Conservation (phyloP, 2,888 invertebrate genomes). For the Entomobrya multifasciata region DNA sequence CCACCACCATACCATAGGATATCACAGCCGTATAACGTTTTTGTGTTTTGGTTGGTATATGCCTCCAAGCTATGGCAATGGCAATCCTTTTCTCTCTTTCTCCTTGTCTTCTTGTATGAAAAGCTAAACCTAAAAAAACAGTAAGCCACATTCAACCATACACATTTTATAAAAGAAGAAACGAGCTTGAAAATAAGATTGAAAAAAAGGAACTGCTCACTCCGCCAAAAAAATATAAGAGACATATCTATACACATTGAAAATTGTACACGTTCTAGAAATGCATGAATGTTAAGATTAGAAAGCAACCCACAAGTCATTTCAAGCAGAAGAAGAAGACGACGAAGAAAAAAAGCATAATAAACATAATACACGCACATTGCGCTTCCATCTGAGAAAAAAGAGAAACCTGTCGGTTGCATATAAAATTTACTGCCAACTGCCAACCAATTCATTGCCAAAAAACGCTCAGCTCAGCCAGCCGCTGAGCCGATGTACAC, state of each 20-base stretch:
- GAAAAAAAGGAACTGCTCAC: slow-evolving; percentile 19
- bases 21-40: not conserved
- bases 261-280: too few relatives aligned
- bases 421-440: slow-evolving; percentile 61
- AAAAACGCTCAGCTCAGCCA: slow-evolving; percentile 40
- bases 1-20: too few relatives aligned
- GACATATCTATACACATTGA: not conserved
- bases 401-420: slow-evolving; percentile 67
- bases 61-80: not conserved
- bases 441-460: slow-evolving; percentile 61
- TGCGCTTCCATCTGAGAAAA: slow-evolving; percentile 9
- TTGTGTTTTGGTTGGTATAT: slow-evolving; percentile 2
- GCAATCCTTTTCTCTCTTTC: not conserved
- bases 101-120: too few relatives aligned
- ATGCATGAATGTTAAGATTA: slow-evolving; percentile 49
- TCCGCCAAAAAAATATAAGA: too few relatives aligned
- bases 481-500: too few relatives aligned
- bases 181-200: too few relatives aligned
- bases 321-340: slow-evolving; percentile 33
- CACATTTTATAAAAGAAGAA: too few relatives aligned
- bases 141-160: too few relatives aligned
- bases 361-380: slow-evolving; percentile 44
- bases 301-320: slow-evolving; percentile 63
- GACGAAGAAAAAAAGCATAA: slow-evolving; percentile 14
- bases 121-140: slow-evolving; percentile 9